These are phyloP conservation scores for Vidua macroura DNA, from an alignment of 2,113 vertebrate genomes.

Conservation along the genomic window DNA sequence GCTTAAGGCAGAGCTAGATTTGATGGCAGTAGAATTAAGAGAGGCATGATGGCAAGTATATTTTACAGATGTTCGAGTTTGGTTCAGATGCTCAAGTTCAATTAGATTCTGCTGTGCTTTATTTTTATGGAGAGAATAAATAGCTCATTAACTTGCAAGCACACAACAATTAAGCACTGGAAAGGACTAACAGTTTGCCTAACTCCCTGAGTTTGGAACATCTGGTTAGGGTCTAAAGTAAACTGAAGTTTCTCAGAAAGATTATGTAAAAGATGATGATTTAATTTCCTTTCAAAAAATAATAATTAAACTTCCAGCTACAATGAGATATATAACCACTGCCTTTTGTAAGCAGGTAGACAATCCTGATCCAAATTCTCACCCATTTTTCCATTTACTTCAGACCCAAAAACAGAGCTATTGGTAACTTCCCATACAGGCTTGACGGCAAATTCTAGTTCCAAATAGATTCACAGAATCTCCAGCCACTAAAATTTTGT, in stretches of 20 bases:
- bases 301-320: background rate
- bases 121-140: background rate
- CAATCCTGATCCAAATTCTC: background rate
- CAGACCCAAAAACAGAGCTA: background rate
- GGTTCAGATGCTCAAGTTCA: background rate
- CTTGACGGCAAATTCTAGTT: background rate
- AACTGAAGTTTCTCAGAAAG: background rate
- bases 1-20: background rate
- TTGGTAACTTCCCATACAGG: background rate
- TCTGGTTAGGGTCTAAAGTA: background rate
- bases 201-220: background rate
- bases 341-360: background rate
- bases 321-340: background rate
- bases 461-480: background rate
- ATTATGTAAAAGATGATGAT: background rate
- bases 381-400: background rate
- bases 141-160: background rate
- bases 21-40: background rate
- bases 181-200: background rate
- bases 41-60: background rate
- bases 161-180: background rate
- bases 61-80: background rate
- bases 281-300: background rate
- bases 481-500: background rate
- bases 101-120: background rate